These are phyloP conservation scores for Sarcophaga caerulescens DNA, from an alignment of 2,888 invertebrate species.

Conservation along the genomic window DNA sequence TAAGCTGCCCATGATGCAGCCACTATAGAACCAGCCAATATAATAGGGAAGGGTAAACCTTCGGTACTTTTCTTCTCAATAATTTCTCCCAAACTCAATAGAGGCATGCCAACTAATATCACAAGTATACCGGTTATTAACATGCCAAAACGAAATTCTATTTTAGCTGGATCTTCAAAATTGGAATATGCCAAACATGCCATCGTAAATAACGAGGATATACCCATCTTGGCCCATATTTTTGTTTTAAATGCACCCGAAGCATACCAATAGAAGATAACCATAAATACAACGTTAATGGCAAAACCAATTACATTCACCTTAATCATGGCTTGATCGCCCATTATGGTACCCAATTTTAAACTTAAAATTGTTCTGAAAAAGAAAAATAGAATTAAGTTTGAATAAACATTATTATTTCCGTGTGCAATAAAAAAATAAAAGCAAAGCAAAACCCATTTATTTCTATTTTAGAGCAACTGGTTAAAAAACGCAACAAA, in stretches of 20 bases:
- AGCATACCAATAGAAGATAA: constrained; percentile 86
- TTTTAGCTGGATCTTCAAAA: constrained; percentile 84
- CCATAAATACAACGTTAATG: constrained; percentile 86
- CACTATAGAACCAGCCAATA: constrained; percentile 91
- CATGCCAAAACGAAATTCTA: constrained; percentile 87
- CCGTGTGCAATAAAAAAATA: too few relatives aligned
- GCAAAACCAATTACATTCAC: constrained; percentile 89
- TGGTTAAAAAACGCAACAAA: too few relatives aligned
- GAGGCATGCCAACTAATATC: constrained; percentile 87
- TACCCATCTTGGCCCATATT: constrained; percentile 83
- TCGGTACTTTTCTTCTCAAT: constrained; percentile 91
- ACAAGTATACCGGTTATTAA: constrained; percentile 84
- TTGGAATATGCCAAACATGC: constrained; percentile 85
- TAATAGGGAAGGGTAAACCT: constrained; percentile 93
- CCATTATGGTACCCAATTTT: constrained; percentile 88
- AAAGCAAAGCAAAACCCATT: too few relatives aligned
- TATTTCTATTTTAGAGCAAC: too few relatives aligned
- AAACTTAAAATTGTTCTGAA: constrained; percentile 88
- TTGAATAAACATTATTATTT: too few relatives aligned
- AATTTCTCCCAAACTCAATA: constrained; percentile 87
- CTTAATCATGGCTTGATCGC: constrained; percentile 88
- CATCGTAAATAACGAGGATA: constrained; percentile 83
- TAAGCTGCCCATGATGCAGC: constrained; percentile 78
- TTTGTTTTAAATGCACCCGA: constrained; percentile 82
- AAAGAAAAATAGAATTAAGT: constrained; percentile 34